Evolutionary conservation across 1,140 invertebrate species (phyloP), one percentile per base, ranked within the genome.

Genomic region (Homalodisca vitripennis): DNA sequence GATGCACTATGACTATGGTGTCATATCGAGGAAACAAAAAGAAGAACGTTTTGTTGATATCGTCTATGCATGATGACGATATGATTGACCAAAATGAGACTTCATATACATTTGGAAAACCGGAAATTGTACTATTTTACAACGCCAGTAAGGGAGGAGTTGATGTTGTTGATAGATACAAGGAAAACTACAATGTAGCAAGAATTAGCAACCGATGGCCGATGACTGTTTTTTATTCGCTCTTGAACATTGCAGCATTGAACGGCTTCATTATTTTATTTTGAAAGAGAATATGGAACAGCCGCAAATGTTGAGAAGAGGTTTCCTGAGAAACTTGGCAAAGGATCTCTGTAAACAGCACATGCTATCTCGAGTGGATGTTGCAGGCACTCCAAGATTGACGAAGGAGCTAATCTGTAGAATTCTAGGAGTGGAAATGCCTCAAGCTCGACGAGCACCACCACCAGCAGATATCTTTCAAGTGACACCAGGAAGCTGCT

Each of bases 181-280:
- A 75, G 24, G 72, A 69, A 0, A 75, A 22, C 17, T 79, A 76
- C 67, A 73, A 70, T 57, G 73, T 75, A 22, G 68, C 72, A 26
- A 75, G 77, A 66, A 70, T 71, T 41, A 74, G 72, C 30, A 71
- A 74, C 24, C 69, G 75, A 57, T 79, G 78, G 78, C 76, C 77
- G 29, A 34, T 76, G 46, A 68, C 69, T 12, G 62, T 79, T 14
- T 78, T 79, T 70, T 79, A 73, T 71, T 34, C 53, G 2, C 29
- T 78, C 26, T 30, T 79, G 63, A 76, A 78, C 66, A 71, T 78
- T 29, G 71, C 71, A 30, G 72, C 71, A 1, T 74, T 78, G 26
- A 77, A 78, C 66, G 10, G n/a, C 29, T 63, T 63, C 17, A 63
- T 63, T 10, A 13, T 29, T n/a, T n/a, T n/a, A n/a, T n/a, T 30